These are phyloP conservation scores for Valencia hispanica DNA, from an alignment of 2,797 vertebrate species.

Conservation along the genomic window DNA sequence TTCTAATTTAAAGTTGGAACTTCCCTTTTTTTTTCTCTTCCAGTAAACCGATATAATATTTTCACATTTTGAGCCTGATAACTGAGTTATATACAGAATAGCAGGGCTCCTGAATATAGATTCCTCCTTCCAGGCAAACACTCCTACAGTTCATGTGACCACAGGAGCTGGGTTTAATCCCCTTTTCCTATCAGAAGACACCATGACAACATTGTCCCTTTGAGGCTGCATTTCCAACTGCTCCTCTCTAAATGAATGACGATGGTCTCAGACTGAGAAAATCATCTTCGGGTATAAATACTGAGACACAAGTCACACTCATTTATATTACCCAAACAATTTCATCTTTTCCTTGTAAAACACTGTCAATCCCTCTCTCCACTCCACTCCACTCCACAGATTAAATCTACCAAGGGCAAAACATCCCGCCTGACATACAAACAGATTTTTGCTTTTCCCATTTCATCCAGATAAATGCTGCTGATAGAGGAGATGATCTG, in stretches of 20 bases:
- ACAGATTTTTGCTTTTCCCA: constrained; percentile 37
- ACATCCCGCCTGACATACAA: constrained; percentile 28
- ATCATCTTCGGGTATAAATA: constrained; percentile 54
- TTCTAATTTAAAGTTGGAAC: background rate
- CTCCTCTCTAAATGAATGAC: constrained; percentile 58
- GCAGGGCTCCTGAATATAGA: constrained; percentile 46
- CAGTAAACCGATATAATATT: constrained; percentile 1
- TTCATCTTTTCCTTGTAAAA: constrained; percentile 48
- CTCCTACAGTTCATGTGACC: constrained; percentile 14
- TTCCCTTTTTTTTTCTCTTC: constrained; percentile 18
- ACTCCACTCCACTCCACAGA: constrained; percentile 24
- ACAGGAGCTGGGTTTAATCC: constrained; percentile 34
- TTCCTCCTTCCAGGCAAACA: constrained; percentile 26
- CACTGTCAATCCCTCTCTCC: constrained; percentile 41
- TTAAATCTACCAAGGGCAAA: constrained; percentile 42
- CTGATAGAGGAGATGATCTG: constrained; percentile 35
- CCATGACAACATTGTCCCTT: constrained; percentile 44
- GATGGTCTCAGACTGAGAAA: constrained; percentile 57
- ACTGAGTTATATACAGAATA: constrained; percentile 16
- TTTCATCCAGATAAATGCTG: constrained; percentile 47
- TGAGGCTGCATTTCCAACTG: constrained; percentile 35
- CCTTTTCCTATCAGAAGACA: constrained; percentile 42
- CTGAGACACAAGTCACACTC: constrained; percentile 33
- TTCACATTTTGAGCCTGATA: constrained; percentile 10
- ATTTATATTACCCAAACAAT: constrained; percentile 60